A percentile compares a stretch with the other conserved stretches of the same genome.
These are phyloP conservation scores for Netelia virgata DNA, from an alignment of 2,888 invertebrate genomes.

Conservation along the genomic window DNA sequence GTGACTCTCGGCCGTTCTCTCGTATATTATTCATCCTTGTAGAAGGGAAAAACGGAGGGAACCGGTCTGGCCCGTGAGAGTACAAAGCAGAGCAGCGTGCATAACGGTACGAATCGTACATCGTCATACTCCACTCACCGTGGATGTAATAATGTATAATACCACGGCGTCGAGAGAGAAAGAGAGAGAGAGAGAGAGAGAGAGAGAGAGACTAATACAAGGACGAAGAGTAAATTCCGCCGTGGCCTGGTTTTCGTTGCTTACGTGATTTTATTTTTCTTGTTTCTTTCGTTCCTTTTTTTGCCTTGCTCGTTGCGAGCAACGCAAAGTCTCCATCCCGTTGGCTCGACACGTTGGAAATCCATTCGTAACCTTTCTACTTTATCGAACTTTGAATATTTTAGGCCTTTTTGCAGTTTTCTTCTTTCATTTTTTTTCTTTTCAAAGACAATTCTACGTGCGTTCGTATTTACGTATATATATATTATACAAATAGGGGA, in stretches of 20 bases:
- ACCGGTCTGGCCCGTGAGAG: constrained; percentile 43
- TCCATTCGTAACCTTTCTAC: background rate
- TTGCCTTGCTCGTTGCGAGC: background rate
- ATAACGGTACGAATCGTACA: constrained; percentile 50
- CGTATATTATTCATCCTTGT: constrained; percentile 9
- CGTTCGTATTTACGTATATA: background rate
- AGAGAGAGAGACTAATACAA: constrained; percentile 5
- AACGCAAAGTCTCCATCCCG: background rate
- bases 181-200: background rate
- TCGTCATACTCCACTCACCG: background rate
- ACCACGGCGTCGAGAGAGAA: background rate
- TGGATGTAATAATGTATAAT: constrained; percentile 26
- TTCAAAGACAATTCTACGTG: background rate
- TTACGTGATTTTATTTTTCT: no score
- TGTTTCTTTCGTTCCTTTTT: background rate
- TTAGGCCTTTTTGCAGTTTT: background rate
- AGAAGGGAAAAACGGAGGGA: background rate
- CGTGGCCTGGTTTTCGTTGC: background rate
- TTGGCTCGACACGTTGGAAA: background rate
- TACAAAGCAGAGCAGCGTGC: constrained; percentile 8
- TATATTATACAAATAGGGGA: background rate
- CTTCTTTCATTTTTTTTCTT: background rate
- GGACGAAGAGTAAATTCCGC: constrained; percentile 9
- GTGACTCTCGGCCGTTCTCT: background rate
- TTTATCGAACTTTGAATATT: background rate